These are phyloP conservation scores for Sminthopsis crassicaudata DNA, from an alignment of 2,113 vertebrate genomes.

Conservation along the genomic window DNA sequence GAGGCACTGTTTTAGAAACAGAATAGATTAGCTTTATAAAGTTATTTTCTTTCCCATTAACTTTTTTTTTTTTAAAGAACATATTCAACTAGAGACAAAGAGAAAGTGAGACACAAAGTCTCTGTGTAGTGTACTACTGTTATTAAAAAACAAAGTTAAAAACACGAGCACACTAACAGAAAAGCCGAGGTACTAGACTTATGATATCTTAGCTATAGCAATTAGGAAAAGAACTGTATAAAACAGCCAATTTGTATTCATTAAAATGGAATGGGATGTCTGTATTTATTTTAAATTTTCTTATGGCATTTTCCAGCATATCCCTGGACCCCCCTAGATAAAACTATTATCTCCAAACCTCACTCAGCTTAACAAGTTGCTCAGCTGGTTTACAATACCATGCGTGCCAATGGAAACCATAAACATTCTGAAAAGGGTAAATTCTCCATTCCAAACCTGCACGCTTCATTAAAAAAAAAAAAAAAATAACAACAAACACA, in stretches of 20 bases:
- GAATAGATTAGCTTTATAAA: conserved; percentile 77
- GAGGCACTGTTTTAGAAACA: conserved; percentile 83
- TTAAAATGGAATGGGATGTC: conserved; percentile 73
- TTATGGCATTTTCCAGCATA: conserved; percentile 55
- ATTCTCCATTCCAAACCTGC: conserved; percentile 76
- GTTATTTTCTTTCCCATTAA: conserved; percentile 74
- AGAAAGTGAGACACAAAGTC: conserved; percentile 69
- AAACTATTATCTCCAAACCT: conserved; percentile 54
- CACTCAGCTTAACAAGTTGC: conserved; percentile 40
- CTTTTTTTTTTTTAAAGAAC: conserved; percentile 67
- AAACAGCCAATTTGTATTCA: conserved; percentile 68
- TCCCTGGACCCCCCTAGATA: conserved; percentile 48
- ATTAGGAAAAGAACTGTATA: conserved; percentile 68
- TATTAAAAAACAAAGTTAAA: conserved; percentile 80
- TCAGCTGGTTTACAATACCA: conserved; percentile 61
- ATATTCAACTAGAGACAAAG: conserved; percentile 65
- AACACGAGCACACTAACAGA: conserved; percentile 71
- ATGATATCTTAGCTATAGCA: conserved; percentile 60
- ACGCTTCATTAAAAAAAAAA: conserved; percentile 64
- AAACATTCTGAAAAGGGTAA: conserved; percentile 64
- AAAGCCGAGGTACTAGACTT: conserved; percentile 69
- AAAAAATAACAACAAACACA: neutral
- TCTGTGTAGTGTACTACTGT: conserved; percentile 81
- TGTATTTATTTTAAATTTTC: conserved; percentile 51
- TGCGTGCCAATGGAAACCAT: conserved; percentile 64